Base-by-base conservation (phyloP, 2,113 vertebrate species). In the Megaceryle maxima region DNA sequence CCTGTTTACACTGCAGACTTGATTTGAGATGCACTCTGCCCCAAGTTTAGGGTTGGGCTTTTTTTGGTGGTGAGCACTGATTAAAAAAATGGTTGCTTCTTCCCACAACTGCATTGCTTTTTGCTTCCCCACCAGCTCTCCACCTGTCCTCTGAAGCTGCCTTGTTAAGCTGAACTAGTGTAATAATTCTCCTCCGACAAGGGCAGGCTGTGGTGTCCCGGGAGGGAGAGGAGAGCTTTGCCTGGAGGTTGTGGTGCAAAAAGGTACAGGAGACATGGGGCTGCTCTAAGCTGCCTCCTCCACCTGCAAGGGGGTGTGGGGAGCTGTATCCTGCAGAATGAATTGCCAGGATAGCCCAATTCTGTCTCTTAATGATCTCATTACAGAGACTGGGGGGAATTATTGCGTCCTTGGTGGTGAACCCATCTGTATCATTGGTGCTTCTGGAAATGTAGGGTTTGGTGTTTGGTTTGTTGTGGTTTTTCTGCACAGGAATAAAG, bases 31-130 rank as follows among this genome's bases (percentile, higher is more conserved):
- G 29, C 9, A 46, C 28, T 44, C 28, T 57, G 44, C 37, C 5
- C 0, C 15, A 48, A 43, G 4, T 50, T 18, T 55, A 39, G 22
- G 29, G 9, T n/a, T 2, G 5, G n/a, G 4, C 1, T 26, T 43
- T 39, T 41, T 44, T 35, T 14, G 11, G 24, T 66, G 31, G 29
- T n/a, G 12, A 60, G 11, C 10, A 33, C 13, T 51, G 13, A 29
- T 50, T 64, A 33, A 25, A 67, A 46, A 12, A 25, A 31, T 77
- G 35, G 12, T 33, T 63, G 24, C 31, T 57, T 48, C 16, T 74
- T 74, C 39, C 39, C 31, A 25, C 26, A 55, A 28, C 16, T 15
- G 2, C 16, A 8, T 63, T 68, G 59, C 25, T 26, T 73, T 73
- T 77, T 29, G 25, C 37, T 62, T 68, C 26, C 21, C 20, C 1